Percentiles rank a stretch among this genome's conserved stretches.
phyloP scores from a whole-genome alignment of 2,888 invertebrate species.

The Iphiclides podalirius region DNA sequence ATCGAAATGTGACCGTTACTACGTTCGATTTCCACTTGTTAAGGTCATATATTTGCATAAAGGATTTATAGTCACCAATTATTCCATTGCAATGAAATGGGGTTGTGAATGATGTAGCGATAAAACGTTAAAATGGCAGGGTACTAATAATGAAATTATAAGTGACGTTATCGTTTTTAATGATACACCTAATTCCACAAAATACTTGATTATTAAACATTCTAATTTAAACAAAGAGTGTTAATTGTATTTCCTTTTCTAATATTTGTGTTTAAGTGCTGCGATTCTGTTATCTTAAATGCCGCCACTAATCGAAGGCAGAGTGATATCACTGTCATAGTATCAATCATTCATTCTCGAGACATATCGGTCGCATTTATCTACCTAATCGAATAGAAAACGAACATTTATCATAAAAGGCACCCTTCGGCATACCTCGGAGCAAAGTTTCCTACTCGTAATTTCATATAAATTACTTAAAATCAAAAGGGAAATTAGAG shows the following conservation, averaged over 20 bases:
- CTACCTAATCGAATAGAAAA: conserved; percentile 68
- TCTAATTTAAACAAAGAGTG: too few relatives aligned
- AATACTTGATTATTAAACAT: too few relatives aligned
- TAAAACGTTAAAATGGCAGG: conserved; percentile 40
- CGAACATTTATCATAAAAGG: conserved; percentile 58
- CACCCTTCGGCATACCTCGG: conserved; percentile 45
- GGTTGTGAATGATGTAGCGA: conserved; percentile 44
- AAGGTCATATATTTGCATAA: conserved; percentile 48
- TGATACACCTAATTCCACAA: too few relatives aligned
- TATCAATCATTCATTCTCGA: conserved; percentile 61
- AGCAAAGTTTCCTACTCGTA: conserved; percentile 56
- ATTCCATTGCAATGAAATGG: conserved; percentile 41
- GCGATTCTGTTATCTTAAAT: too few relatives aligned
- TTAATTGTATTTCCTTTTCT: too few relatives aligned
- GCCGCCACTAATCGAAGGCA: conserved; percentile 10
- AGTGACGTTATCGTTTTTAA: conserved; percentile 40
- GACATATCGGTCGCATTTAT: conserved; percentile 54
- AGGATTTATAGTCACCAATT: conserved; percentile 42
- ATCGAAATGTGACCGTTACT: background rate
- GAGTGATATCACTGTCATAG: conserved; percentile 18
- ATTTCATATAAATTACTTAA: conserved; percentile 76
- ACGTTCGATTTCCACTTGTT: conserved; percentile 41
- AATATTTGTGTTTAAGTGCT: too few relatives aligned
- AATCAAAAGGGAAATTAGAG: conserved; percentile 74
- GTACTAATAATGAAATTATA: conserved; percentile 58